Evolutionary conservation across 2,113 vertebrate genomes (phyloP).

Genomic region (Coracopsis vasa): DNA sequence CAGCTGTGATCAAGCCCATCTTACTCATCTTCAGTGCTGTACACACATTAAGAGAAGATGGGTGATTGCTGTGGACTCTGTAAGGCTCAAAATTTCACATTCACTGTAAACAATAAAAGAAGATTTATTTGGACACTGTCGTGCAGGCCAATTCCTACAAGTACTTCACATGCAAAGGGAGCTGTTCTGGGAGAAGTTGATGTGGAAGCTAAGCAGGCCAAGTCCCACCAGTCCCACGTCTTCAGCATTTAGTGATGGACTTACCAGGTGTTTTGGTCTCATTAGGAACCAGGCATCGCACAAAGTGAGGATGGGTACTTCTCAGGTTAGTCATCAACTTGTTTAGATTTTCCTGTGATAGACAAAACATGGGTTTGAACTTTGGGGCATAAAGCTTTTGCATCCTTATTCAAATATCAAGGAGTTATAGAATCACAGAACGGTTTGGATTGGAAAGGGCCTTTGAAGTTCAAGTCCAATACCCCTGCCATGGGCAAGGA

Average conservation of each 20-base stretch:
- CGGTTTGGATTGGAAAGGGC: background rate
- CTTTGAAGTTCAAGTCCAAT: background rate
- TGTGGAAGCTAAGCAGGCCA: background rate
- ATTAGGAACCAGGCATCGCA: slow-evolving; percentile 87
- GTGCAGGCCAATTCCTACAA: background rate
- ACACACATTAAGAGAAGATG: background rate
- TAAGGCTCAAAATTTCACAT: background rate
- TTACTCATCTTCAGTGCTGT: background rate
- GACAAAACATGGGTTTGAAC: background rate
- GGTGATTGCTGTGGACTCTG: background rate
- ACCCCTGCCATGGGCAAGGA: background rate
- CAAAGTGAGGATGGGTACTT: slow-evolving; percentile 87
- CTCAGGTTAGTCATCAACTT: slow-evolving; percentile 93
- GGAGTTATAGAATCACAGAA: background rate
- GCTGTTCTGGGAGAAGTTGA: background rate
- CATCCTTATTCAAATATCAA: background rate
- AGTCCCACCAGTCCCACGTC: background rate
- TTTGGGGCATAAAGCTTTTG: background rate
- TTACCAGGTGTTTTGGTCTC: slow-evolving; percentile 87
- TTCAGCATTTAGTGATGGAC: background rate
- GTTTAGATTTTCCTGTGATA: slow-evolving; percentile 87
- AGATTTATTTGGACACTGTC: background rate
- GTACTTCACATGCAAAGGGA: background rate
- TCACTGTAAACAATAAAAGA: background rate
- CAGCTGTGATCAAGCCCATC: background rate